Conservation (phyloP, 2,888 invertebrate genomes). For the Hypolimnas misippus region DNA sequence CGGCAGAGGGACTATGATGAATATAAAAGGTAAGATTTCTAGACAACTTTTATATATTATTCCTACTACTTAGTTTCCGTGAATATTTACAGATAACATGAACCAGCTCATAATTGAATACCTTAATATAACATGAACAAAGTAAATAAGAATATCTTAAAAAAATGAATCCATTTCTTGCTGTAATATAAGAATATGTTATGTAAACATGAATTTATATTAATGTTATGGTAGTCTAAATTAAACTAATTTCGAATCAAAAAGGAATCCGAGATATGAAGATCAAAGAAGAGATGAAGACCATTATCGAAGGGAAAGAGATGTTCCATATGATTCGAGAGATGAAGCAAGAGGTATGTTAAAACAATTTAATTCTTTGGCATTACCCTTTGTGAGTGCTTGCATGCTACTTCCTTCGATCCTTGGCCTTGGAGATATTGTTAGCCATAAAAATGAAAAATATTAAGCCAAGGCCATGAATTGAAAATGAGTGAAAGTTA, state of each 20-base stretch:
- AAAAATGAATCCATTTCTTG: no score
- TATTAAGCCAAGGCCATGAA: no score
- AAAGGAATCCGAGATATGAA: conserved; percentile 63
- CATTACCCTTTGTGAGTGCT: no score
- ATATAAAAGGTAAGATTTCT: conserved; percentile 61
- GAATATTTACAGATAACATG: neutral
- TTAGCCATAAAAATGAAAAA: no score
- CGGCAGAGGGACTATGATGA: conserved; percentile 64
- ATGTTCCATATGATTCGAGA: conserved; percentile 59
- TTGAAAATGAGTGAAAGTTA: no score
- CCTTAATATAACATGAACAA: no score
- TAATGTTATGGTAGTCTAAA: neutral
- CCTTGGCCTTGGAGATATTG: no score
- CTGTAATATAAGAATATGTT: no score
- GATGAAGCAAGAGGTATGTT: conserved; percentile 65
- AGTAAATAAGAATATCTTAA: no score
- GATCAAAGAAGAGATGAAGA: conserved; percentile 51
- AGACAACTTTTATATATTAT: neutral
- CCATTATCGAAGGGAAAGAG: conserved; percentile 62
- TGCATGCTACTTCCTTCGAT: no score
- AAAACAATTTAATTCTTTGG: neutral
- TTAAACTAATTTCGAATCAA: conserved; percentile 29
- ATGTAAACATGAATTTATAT: no score
- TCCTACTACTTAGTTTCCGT: neutral
- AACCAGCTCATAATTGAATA: no score